Conservation (phyloP, 2,888 invertebrate genomes). For the Coelinius sp. region DNA sequence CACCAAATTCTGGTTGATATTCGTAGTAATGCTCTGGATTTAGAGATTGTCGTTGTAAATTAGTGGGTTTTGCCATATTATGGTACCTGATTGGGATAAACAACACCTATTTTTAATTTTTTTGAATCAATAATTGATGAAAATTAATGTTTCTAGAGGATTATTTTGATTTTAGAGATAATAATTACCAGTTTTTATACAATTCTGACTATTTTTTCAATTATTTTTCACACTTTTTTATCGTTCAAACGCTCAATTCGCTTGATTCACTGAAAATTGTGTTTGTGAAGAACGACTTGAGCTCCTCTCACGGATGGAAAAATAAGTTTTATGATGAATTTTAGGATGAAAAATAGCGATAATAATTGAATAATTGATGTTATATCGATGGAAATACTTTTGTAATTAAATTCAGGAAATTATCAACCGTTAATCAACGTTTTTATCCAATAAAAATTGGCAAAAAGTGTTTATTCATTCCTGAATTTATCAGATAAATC, state of each 20-base stretch:
- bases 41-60: neutral
- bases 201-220: neutral
- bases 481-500: no score
- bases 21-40: neutral
- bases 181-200: neutral
- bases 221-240: neutral
- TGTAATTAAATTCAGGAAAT: no score
- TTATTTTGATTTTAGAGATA: neutral
- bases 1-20: constrained; percentile 1
- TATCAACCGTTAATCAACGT: no score
- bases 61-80: neutral
- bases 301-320: no score
- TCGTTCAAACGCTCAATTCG: neutral
- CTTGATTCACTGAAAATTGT: neutral
- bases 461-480: no score
- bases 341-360: no score
- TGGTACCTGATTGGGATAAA: neutral
- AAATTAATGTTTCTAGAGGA: neutral
- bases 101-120: neutral
- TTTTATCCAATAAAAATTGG: no score
- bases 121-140: no score
- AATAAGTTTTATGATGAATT: no score
- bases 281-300: no score
- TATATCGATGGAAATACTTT: no score
- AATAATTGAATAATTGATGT: no score